Evolutionary conservation across 2,888 invertebrate species (phyloP), one percentile per base, ranked within the genome.

Genomic region (Empis stercorea): DNA sequence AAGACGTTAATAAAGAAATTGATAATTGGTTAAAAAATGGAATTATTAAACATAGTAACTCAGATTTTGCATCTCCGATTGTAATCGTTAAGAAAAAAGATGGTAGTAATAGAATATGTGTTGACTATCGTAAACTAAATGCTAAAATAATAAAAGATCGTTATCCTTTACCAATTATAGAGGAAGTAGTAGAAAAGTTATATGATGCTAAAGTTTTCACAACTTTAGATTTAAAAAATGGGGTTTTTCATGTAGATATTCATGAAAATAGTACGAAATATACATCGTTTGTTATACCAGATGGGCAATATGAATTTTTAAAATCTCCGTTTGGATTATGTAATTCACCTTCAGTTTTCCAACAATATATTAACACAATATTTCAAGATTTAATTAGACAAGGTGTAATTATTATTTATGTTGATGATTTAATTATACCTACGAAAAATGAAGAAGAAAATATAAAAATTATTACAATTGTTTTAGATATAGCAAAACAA

Each of bases 261-360:
- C 48, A 57, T 10, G 45, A 57, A 30, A 43, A 47, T 7, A 55
- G 58, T 17, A 48, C 48, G 23, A 56, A 59, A 43, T 57, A 57
- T 23, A 64, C 62, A 0, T 57, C 61, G 1, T 64, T 65, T 45
- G 53, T 62, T 2, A 61, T 59, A 0, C 59, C 59, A 3, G 55
- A 55, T 11, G 58, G 61, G 1, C 59, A 59, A 23, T 63, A 52
- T 34, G 57, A 63, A 13, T 61, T 59, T 39, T 23, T 45, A 1
- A 49, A 52, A 38, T 48, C 59, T 38, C 68, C 66, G 0, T 70
- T 70, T 57, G 68, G 68, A 6, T 47, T 68, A 5, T 52, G 52
- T 1, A 62, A 62, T 30, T 60, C 57, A 0, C 59, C 59, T 2
- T 48, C 56, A 2, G 55, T 57, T 1, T 61, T 62, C 41, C 60